A percentile compares a stretch with the other conserved stretches of the same genome.
Conservation (phyloP, 2,113 vertebrate species). For the Atractosteus spatula region DNA sequence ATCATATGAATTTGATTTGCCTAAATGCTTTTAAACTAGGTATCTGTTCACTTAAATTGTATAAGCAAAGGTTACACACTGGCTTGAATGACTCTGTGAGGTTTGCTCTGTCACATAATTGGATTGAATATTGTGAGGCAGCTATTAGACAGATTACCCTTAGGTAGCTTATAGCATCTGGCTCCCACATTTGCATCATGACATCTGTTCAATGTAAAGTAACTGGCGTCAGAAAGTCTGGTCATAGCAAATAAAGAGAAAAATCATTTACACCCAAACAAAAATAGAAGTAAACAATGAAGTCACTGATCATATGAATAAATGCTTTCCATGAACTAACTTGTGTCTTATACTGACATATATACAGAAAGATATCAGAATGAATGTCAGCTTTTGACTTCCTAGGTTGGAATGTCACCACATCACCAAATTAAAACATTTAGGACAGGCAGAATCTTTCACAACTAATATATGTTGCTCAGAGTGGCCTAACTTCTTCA, state of each 20-base stretch:
- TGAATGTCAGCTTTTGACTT: conserved; percentile 71
- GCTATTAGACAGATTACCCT: conserved; percentile 79
- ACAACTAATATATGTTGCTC: neutral
- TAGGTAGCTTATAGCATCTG: conserved; percentile 74
- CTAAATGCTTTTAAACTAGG: conserved; percentile 45
- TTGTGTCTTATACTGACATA: conserved; percentile 70
- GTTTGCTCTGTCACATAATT: conserved; percentile 66
- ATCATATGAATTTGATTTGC: conserved; percentile 36
- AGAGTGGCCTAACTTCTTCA: neutral
- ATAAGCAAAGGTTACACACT: conserved; percentile 44
- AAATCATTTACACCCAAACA: neutral
- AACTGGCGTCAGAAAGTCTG: conserved; percentile 78
- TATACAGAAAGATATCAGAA: conserved; percentile 76
- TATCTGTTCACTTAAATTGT: conserved; percentile 44
- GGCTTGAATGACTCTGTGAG: conserved; percentile 66
- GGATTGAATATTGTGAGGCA: conserved; percentile 71
- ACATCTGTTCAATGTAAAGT: conserved; percentile 80
- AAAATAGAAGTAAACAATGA: conserved; percentile 54
- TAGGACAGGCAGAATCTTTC: neutral
- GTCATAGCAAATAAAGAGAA: conserved; percentile 60
- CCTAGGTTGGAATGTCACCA: conserved; percentile 70
- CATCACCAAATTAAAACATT: conserved; percentile 58
- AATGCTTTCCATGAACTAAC: conserved; percentile 66
- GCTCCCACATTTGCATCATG: conserved; percentile 74
- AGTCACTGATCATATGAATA: conserved; percentile 67